Percentiles rank a stretch among this genome's conserved stretches.
These are phyloP conservation scores for Zophobas morio DNA, from an alignment of 1,140 invertebrate species.

Conservation along the genomic window DNA sequence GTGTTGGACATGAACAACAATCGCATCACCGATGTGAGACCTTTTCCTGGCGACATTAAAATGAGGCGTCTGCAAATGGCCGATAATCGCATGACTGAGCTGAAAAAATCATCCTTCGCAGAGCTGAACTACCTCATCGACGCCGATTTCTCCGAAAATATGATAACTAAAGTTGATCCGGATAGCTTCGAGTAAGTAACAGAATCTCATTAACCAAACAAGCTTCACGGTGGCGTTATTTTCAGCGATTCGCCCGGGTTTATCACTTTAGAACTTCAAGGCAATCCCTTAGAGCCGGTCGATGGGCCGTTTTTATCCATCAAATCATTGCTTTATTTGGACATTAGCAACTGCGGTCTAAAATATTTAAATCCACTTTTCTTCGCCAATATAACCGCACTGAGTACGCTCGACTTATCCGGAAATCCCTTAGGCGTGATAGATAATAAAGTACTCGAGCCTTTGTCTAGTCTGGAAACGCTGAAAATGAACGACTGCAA, in stretches of 20 bases:
- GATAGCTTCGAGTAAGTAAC: constrained; percentile 78
- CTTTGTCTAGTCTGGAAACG: constrained; percentile 75
- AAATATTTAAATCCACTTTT: constrained; percentile 74
- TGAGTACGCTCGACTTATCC: constrained; percentile 79
- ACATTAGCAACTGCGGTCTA: constrained; percentile 77
- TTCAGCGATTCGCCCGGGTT: constrained; percentile 78
- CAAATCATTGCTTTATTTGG: constrained; percentile 76
- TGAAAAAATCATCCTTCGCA: constrained; percentile 75
- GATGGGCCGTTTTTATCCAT: constrained; percentile 78
- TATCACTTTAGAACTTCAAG: constrained; percentile 79
- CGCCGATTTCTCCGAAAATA: constrained; percentile 78
- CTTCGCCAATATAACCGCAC: constrained; percentile 77
- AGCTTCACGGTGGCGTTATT: constrained; percentile 44
- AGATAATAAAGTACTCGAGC: constrained; percentile 74
- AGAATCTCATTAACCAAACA: constrained; percentile 53
- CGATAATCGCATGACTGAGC: constrained; percentile 74
- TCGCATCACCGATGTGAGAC: constrained; percentile 72
- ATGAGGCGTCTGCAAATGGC: constrained; percentile 80
- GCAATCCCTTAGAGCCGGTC: constrained; percentile 75
- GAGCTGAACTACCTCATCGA: constrained; percentile 78
- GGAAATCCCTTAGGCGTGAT: constrained; percentile 76
- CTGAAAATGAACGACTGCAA: constrained; percentile 78
- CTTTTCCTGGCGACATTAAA: constrained; percentile 78
- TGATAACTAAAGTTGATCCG: constrained; percentile 75
- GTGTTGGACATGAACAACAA: constrained; percentile 81